Percentiles rank a stretch among this genome's conserved stretches.
Conservation (phyloP, 2,888 invertebrate species). For the Biston stratarius region DNA sequence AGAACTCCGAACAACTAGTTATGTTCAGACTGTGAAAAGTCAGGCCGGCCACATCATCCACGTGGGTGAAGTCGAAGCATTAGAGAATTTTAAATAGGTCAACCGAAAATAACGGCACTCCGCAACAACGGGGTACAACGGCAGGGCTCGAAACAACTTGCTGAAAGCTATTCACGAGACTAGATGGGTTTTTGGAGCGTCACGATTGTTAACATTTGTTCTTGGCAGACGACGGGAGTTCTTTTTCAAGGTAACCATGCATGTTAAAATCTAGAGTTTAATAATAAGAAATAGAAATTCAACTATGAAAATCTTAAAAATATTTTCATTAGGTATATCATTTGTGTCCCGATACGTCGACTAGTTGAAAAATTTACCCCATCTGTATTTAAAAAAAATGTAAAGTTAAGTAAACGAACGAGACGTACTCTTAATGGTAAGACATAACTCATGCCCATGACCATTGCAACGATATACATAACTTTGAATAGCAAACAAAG, state of each 20-base stretch:
- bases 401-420: too few species aligned
- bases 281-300: too few species aligned
- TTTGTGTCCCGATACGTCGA: too few species aligned
- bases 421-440: too few species aligned
- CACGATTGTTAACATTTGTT: neutral
- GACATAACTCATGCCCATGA: too few species aligned
- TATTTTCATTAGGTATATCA: too few species aligned
- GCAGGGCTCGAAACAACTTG: slow-evolving; percentile 26
- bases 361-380: too few species aligned
- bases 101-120: slow-evolving; percentile 53
- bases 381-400: too few species aligned
- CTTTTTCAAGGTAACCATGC: neutral
- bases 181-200: neutral
- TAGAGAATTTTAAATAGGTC: slow-evolving; percentile 52
- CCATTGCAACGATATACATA: too few species aligned
- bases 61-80: slow-evolving; percentile 42
- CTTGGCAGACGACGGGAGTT: neutral
- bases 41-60: slow-evolving; percentile 27
- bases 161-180: neutral
- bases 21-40: slow-evolving; percentile 1
- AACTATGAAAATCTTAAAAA: too few species aligned
- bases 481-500: too few species aligned
- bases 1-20: neutral
- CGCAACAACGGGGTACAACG: slow-evolving; percentile 33
- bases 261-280: too few species aligned